A percentile compares a stretch with the other conserved stretches of the same genome.
phyloP scores from a whole-genome alignment of 2,113 vertebrate species.

The Pogona vitticeps region DNA sequence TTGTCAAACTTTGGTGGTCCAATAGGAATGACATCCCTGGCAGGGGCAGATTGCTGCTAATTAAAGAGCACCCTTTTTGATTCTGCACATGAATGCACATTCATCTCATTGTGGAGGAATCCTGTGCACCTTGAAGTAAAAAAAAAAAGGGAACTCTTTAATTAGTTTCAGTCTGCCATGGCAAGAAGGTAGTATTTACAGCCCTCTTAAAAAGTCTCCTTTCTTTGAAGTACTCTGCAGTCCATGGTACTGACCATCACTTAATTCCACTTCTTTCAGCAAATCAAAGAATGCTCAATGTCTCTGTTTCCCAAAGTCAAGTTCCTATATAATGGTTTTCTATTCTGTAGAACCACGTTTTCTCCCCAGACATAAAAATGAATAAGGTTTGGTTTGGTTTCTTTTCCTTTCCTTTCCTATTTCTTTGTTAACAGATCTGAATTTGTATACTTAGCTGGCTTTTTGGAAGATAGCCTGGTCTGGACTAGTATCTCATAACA shows the following conservation, averaged over 20 bases:
- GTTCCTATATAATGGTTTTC: not conserved
- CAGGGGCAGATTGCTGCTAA: no score
- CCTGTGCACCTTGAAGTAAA: no score
- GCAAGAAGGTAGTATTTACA: no score
- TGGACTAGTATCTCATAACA: constrained; percentile 31
- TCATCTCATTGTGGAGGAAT: no score
- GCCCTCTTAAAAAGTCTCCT: no score
- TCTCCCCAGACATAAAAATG: not conserved
- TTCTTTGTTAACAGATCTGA: constrained; percentile 25
- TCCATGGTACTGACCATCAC: no score
- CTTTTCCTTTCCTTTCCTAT: not conserved
- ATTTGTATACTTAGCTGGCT: constrained; percentile 20
- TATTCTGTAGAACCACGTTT: not conserved
- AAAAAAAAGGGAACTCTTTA: no score
- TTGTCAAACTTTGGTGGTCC: no score
- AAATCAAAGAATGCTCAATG: not conserved
- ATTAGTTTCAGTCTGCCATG: no score
- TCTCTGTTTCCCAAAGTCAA: not conserved
- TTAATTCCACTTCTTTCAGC: not conserved
- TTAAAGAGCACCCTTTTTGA: no score
- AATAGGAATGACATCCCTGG: no score
- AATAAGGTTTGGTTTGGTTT: not conserved
- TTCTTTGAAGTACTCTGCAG: no score
- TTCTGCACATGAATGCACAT: not conserved
- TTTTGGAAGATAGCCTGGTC: constrained; percentile 32